A percentile compares a stretch with the other conserved stretches of the same genome.
Evolutionary conservation across 1,140 invertebrate species (phyloP).

Genomic region (Drepana arcuata): DNA sequence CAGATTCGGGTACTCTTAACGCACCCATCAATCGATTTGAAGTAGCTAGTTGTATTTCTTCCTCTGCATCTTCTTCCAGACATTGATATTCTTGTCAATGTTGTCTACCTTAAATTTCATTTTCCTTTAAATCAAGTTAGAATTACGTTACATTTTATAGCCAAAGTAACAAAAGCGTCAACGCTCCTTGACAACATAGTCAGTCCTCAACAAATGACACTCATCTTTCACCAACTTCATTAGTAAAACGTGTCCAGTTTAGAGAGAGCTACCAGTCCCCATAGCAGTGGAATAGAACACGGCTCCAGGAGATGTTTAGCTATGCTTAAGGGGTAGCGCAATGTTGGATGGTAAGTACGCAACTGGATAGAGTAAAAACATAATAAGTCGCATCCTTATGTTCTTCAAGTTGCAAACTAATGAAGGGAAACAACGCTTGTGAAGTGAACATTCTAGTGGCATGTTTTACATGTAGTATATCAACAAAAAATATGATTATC

Average conservation of each 20-base stretch:
- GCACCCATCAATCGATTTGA: too few species aligned
- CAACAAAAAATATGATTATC: background rate
- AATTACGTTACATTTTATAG: too few species aligned
- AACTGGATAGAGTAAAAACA: constrained; percentile 22
- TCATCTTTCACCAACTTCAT: constrained; percentile 33
- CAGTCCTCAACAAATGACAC: constrained; percentile 27
- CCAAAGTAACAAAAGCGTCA: too few species aligned
- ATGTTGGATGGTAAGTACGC: constrained; percentile 11
- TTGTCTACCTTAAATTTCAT: too few species aligned
- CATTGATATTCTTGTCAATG: too few species aligned
- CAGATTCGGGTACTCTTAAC: too few species aligned
- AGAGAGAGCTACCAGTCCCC: constrained; percentile 3
- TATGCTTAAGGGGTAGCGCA: too few species aligned
- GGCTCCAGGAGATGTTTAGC: too few species aligned
- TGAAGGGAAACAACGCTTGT: constrained; percentile 14
- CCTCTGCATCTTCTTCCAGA: too few species aligned
- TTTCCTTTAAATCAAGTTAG: too few species aligned
- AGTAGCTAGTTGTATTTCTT: too few species aligned
- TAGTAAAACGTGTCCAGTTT: constrained; percentile 18
- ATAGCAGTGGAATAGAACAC: constrained; percentile 7
- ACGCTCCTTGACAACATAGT: constrained; percentile 17
- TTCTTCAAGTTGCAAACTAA: constrained; percentile 28
- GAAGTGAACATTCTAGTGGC: constrained; percentile 9
- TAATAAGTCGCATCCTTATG: constrained; percentile 19
- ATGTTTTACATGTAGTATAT: constrained; percentile 3